phyloP scores from a whole-genome alignment of 2,797 vertebrate species.

The Micromesistius poutassou region DNA sequence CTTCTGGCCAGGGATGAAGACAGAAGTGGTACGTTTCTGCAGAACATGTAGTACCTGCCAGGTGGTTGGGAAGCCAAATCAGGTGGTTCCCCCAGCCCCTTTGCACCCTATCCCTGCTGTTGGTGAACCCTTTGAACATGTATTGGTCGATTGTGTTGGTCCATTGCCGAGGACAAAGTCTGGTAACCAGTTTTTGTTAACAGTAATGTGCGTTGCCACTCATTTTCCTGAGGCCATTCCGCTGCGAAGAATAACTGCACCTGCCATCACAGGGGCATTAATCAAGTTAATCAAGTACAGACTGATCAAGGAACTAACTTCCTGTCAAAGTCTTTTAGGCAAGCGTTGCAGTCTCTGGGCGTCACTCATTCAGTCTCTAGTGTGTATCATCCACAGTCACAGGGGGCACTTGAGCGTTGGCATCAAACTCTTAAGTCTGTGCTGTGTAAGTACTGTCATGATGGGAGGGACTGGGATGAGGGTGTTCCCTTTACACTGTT shows the following conservation, averaged over 20 bases:
- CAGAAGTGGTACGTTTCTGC: neutral
- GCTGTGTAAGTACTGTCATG: conserved; percentile 1
- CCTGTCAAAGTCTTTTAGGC: neutral
- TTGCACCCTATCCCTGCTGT: conserved; percentile 1
- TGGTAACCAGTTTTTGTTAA: conserved; percentile 2
- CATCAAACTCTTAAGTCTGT: conserved; percentile 7
- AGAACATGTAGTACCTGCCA: conserved; percentile 15
- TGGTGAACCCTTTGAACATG: conserved; percentile 11
- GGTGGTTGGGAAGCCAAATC: neutral
- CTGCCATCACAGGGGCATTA: neutral
- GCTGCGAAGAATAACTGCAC: neutral
- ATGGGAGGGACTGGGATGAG: conserved; percentile 15
- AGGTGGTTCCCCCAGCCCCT: neutral
- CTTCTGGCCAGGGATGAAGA: conserved; percentile 20
- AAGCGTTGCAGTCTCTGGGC: neutral
- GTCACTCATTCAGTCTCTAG: conserved; percentile 5
- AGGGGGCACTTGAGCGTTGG: neutral
- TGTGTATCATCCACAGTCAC: neutral
- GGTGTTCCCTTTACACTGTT: conserved; percentile 5
- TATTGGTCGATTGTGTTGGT: conserved; percentile 17
- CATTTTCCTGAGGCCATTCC: conserved; percentile 15
- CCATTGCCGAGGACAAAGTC: conserved; percentile 12
- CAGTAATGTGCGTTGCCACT: conserved; percentile 14
- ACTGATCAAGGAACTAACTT: conserved; percentile 19
- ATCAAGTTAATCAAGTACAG: neutral